Conservation (phyloP, 1,140 invertebrate species). For the Agrypnia vestita region DNA sequence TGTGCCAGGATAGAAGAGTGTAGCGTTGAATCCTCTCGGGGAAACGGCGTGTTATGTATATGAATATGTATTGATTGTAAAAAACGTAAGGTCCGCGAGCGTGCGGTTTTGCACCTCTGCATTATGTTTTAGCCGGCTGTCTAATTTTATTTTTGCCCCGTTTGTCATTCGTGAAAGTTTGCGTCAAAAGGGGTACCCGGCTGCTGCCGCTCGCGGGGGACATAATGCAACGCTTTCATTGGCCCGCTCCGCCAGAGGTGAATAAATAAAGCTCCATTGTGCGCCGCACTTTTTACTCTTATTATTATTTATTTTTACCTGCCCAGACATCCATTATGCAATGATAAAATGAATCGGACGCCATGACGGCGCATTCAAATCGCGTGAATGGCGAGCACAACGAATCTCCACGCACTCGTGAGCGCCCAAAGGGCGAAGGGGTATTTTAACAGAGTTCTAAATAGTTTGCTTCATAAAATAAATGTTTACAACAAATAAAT, state of each 20-base stretch:
- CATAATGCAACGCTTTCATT: conserved; percentile 43
- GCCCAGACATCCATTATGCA: conserved; percentile 28
- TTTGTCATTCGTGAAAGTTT: conserved; percentile 49
- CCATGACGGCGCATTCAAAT: conserved; percentile 39
- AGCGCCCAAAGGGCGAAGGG: too few relatives aligned
- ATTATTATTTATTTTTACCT: conserved; percentile 42
- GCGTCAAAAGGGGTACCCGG: not conserved
- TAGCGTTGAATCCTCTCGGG: too few relatives aligned
- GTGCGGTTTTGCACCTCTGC: not conserved
- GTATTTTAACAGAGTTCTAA: too few relatives aligned
- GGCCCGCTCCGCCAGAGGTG: conserved; percentile 13
- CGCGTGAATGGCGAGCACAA: not conserved
- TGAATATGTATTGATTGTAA: too few relatives aligned
- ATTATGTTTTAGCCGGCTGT: conserved; percentile 26
- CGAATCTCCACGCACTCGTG: too few relatives aligned
- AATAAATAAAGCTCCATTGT: conserved; percentile 27
- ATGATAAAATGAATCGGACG: conserved; percentile 22
- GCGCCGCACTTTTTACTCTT: conserved; percentile 4
- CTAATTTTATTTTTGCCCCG: conserved; percentile 40
- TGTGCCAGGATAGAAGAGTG: too few relatives aligned
- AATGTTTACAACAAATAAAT: too few relatives aligned
- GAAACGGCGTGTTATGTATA: too few relatives aligned
- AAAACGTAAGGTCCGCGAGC: not conserved
- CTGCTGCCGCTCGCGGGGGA: not conserved
- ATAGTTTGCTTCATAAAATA: too few relatives aligned